Percentiles rank a stretch among this genome's conserved stretches.
These are phyloP conservation scores for Eptesicus fuscus DNA, from an alignment of 2,113 vertebrate genomes.

Conservation along the genomic window DNA sequence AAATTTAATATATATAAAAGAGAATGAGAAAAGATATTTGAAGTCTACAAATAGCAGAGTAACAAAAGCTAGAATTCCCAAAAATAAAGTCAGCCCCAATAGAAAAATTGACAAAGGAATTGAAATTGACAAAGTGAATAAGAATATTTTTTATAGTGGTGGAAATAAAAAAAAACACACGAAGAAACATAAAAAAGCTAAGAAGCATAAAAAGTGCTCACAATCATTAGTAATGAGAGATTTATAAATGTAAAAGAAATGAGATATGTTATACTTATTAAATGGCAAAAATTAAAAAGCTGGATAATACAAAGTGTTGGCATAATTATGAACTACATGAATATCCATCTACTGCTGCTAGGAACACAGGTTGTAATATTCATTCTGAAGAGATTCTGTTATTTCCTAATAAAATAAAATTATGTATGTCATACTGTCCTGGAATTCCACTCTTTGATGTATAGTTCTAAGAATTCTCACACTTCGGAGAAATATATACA, in stretches of 20 bases:
- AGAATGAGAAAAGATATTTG: background rate
- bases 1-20: background rate
- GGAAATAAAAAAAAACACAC: background rate
- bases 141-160: background rate
- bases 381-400: background rate
- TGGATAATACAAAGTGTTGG: background rate
- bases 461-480: background rate
- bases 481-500: background rate
- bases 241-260: background rate
- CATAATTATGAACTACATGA: background rate
- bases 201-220: background rate
- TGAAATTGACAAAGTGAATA: background rate
- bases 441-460: background rate
- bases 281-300: background rate
- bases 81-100: background rate
- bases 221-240: background rate
- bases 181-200: background rate
- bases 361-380: background rate
- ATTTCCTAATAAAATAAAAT: conserved; percentile 4
- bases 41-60: background rate
- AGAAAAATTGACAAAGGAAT: background rate
- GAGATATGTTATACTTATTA: background rate
- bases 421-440: background rate
- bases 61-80: background rate
- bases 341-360: background rate